phyloP scores from a whole-genome alignment of 2,888 invertebrate species.

The Cephonodes hylas region DNA sequence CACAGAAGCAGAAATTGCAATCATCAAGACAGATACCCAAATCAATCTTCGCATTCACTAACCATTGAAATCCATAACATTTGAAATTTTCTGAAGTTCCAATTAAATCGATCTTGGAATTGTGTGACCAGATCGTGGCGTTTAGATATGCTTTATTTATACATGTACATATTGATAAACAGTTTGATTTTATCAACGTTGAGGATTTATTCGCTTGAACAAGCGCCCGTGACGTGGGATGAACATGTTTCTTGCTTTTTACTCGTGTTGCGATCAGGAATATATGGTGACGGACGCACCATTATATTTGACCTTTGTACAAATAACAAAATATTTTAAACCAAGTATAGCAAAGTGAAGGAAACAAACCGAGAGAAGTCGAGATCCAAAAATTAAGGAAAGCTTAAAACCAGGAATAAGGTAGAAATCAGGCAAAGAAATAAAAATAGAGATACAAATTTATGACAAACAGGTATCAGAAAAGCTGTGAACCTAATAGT shows the following conservation, averaged over 20 bases:
- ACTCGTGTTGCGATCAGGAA: neutral
- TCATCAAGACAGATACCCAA: too few species aligned
- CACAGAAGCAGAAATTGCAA: too few species aligned
- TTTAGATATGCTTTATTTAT: slow-evolving; percentile 46
- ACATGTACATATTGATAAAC: slow-evolving; percentile 46
- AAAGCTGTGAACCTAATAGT: too few species aligned
- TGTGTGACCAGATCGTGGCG: slow-evolving; percentile 19
- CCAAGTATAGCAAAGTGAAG: too few species aligned
- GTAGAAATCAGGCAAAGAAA: too few species aligned
- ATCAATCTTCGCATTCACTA: too few species aligned
- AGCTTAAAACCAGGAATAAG: too few species aligned
- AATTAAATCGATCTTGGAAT: slow-evolving; percentile 3
- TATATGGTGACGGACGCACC: neutral
- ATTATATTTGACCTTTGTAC: neutral
- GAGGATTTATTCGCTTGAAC: slow-evolving; percentile 43
- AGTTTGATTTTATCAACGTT: slow-evolving; percentile 41
- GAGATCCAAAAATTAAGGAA: too few species aligned
- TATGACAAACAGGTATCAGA: too few species aligned
- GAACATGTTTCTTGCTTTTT: slow-evolving; percentile 23
- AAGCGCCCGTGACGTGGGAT: slow-evolving; percentile 30
- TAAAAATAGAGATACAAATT: too few species aligned
- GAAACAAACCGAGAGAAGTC: too few species aligned
- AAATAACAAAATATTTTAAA: too few species aligned
- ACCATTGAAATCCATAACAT: neutral
- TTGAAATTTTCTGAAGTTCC: neutral